Conservation (phyloP, 2,888 invertebrate species). For the Iphiclides podalirius region DNA sequence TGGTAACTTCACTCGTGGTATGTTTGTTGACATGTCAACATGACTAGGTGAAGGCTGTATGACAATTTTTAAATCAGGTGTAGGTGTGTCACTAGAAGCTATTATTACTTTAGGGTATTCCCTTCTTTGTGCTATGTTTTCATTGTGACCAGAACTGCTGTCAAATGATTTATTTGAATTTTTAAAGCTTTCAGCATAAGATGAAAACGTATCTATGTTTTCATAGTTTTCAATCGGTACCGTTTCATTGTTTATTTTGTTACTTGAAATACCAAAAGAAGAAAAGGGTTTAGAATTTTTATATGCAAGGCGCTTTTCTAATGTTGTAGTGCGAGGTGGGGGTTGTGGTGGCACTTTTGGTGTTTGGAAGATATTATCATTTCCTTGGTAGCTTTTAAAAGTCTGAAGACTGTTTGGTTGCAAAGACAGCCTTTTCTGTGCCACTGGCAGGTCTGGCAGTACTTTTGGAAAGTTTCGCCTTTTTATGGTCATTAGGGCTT, state of each 20-base stretch:
- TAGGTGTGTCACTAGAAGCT: conserved; percentile 65
- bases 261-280: conserved; percentile 48
- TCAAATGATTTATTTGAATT: conserved; percentile 46
- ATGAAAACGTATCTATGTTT: conserved; percentile 43
- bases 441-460: conserved; percentile 85
- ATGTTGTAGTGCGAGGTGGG: conserved; percentile 86
- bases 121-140: conserved; percentile 43
- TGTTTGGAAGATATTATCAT: conserved; percentile 54
- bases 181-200: not conserved
- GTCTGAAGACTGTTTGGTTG: conserved; percentile 77
- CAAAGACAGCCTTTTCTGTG: conserved; percentile 82
- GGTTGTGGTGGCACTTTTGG: conserved; percentile 83
- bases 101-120: conserved; percentile 75
- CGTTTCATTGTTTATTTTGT: conserved; percentile 45
- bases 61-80: conserved; percentile 80
- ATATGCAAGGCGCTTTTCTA: conserved; percentile 79
- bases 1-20: conserved; percentile 74
- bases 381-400: conserved; percentile 52
- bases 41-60: conserved; percentile 79
- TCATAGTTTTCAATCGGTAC: conserved; percentile 51
- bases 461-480: conserved; percentile 92
- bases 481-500: conserved; percentile 86
- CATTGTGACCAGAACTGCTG: conserved; percentile 30
- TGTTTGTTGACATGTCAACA: conserved; percentile 53
- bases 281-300: conserved; percentile 63